A percentile compares a stretch with the other conserved stretches of the same genome.
phyloP scores from a whole-genome alignment of 2,113 vertebrate genomes.

The Brevimyrus niger region DNA sequence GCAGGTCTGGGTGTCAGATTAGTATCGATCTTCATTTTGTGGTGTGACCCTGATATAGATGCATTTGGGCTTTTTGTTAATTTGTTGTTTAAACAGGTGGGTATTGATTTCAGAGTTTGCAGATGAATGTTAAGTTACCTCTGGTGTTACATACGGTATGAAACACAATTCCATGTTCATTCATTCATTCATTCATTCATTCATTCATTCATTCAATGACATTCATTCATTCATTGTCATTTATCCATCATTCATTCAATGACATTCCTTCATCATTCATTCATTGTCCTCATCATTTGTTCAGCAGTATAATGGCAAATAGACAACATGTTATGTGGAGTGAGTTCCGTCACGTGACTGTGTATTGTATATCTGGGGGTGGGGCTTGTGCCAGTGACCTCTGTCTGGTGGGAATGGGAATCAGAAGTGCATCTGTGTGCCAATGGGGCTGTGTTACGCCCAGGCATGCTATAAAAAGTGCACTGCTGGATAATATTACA shows the following conservation, averaged over 20 bases:
- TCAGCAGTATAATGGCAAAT: background rate
- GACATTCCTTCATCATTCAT: background rate
- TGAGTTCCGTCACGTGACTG: background rate
- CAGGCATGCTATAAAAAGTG: conserved; percentile 3
- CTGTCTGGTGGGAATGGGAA: background rate
- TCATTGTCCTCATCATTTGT: background rate
- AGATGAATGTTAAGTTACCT: background rate
- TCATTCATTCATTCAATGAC: background rate
- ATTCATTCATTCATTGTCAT: background rate
- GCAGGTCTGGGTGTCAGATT: background rate
- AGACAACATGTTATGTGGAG: background rate
- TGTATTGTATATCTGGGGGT: background rate
- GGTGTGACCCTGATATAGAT: background rate
- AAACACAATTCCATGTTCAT: background rate
- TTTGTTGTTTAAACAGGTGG: background rate
- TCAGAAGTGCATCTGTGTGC: background rate
- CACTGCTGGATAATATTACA: background rate
- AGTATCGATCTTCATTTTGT: background rate
- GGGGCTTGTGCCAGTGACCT: background rate
- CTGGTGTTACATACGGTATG: background rate
- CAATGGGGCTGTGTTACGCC: background rate
- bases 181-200: background rate
- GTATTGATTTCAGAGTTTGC: background rate
- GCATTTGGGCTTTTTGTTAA: background rate
- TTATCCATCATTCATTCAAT: background rate